Conservation (phyloP, 2,888 invertebrate genomes). For the Disparrhopalites patrizii region DNA sequence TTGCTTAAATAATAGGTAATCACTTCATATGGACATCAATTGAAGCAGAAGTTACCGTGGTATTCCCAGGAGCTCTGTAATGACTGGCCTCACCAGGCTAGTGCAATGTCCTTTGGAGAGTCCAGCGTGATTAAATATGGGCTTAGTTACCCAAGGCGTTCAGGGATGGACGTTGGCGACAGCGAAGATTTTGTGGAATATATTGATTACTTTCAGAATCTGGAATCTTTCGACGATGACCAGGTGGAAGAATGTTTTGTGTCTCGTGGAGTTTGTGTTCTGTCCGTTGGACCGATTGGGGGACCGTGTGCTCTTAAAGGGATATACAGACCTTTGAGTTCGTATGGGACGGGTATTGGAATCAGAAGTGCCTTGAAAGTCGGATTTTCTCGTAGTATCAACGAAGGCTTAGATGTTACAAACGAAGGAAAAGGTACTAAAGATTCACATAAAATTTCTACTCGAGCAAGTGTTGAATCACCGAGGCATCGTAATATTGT, state of each 20-base stretch:
- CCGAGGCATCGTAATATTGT: neutral
- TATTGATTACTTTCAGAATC: constrained; percentile 23
- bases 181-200: constrained; percentile 38
- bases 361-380: constrained; percentile 39
- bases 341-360: constrained; percentile 46
- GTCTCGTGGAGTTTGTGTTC: constrained; percentile 39
- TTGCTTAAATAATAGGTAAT: constrained; percentile 29
- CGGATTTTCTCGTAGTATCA: constrained; percentile 25
- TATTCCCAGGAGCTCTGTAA: constrained; percentile 46
- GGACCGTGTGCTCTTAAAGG: constrained; percentile 45
- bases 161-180: constrained; percentile 38
- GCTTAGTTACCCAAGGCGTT: constrained; percentile 42
- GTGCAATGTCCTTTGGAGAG: constrained; percentile 46
- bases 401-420: neutral
- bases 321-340: constrained; percentile 42
- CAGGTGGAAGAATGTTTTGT: constrained; percentile 42
- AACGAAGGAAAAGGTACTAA: neutral
- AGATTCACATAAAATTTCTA: neutral
- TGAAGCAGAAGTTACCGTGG: constrained; percentile 41
- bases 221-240: neutral
- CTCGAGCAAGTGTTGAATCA: no score
- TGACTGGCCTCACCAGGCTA: constrained; percentile 46
- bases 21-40: constrained; percentile 40
- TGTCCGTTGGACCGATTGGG: constrained; percentile 42
- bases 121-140: constrained; percentile 44